phyloP scores from a whole-genome alignment of 2,113 vertebrate genomes.

The Oceanodroma tethys region DNA sequence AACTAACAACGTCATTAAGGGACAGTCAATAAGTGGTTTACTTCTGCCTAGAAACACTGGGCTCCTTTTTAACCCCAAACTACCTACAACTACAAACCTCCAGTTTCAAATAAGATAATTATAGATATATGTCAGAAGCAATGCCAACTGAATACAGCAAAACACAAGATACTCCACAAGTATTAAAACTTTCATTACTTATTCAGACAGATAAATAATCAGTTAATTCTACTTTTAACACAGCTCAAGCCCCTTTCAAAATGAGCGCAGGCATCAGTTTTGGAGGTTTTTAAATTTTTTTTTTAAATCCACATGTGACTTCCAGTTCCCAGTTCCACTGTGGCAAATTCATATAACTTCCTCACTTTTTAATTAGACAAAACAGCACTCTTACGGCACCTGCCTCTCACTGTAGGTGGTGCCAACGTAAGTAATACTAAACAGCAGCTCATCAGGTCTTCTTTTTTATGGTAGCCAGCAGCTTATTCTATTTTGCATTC shows the following conservation, averaged over 20 bases:
- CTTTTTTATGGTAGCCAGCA: neutral
- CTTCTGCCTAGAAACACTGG: neutral
- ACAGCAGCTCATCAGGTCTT: neutral
- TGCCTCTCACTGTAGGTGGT: neutral
- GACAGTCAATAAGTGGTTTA: neutral
- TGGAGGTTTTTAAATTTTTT: rapidly evolving
- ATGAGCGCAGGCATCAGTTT: neutral
- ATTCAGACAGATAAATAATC: neutral
- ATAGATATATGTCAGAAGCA: neutral
- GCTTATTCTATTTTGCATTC: neutral
- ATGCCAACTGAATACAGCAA: neutral
- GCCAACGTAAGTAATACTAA: neutral
- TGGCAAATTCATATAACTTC: neutral
- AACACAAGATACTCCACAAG: neutral
- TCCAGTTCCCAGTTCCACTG: neutral
- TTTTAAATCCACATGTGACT: neutral
- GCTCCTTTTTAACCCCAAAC: neutral
- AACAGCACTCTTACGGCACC: neutral
- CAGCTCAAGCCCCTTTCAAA: neutral
- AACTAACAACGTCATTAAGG: neutral
- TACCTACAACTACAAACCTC: neutral
- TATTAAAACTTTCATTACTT: neutral
- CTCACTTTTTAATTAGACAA: neutral
- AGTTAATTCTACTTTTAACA: neutral
- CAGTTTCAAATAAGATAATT: neutral